phyloP scores from a whole-genome alignment of 2,113 vertebrate genomes.

The Ascaphus truei region DNA sequence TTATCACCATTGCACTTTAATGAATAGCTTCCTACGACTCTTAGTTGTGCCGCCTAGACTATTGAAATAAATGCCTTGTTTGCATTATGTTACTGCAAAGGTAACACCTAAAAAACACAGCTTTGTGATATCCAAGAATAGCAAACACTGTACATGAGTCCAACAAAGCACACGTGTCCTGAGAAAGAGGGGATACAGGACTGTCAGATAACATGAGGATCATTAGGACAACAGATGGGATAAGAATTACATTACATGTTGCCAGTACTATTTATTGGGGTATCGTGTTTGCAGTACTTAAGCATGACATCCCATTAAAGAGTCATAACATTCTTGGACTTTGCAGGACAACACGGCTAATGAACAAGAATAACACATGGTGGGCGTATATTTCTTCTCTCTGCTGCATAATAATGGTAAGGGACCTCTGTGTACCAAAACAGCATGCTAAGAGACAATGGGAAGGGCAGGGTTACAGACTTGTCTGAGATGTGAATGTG shows the following conservation, averaged over 20 bases:
- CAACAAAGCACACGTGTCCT: background rate
- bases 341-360: slow-evolving; percentile 49
- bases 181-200: slow-evolving; percentile 10
- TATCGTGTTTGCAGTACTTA: slow-evolving; percentile 53
- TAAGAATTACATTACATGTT: slow-evolving; percentile 49
- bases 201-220: slow-evolving; percentile 50
- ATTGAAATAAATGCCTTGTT: too few relatives aligned
- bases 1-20: too few relatives aligned
- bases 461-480: too few relatives aligned
- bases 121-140: too few relatives aligned
- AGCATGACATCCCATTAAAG: slow-evolving; percentile 62
- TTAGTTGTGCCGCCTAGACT: too few relatives aligned
- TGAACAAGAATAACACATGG: slow-evolving; percentile 49
- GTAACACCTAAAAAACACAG: too few relatives aligned
- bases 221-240: slow-evolving; percentile 55
- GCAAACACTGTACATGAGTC: too few relatives aligned
- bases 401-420: background rate
- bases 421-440: background rate
- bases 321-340: slow-evolving; percentile 49
- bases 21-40: too few relatives aligned
- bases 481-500: too few relatives aligned
- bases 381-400: slow-evolving; percentile 15
- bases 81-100: too few relatives aligned
- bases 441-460: too few relatives aligned
- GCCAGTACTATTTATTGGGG: slow-evolving; percentile 52